Percentiles rank a stretch among this genome's conserved stretches.
These are phyloP conservation scores for Lagorchestes hirsutus DNA, from an alignment of 2,797 vertebrate genomes.

Conservation along the genomic window DNA sequence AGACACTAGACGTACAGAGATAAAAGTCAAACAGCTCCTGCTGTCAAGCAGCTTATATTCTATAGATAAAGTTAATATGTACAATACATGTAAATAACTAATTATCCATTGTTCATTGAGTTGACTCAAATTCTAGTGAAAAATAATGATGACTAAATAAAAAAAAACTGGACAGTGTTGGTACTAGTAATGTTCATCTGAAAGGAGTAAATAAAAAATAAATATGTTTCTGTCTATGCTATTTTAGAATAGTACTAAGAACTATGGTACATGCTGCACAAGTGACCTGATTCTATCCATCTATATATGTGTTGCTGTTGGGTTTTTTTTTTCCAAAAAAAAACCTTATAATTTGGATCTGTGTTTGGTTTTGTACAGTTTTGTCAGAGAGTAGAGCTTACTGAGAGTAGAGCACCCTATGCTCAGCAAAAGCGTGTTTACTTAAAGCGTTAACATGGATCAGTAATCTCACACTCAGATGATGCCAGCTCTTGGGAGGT, in stretches of 20 bases:
- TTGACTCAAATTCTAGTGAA: not conserved
- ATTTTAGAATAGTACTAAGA: not conserved
- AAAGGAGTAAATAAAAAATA: not conserved
- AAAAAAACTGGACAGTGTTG: not conserved
- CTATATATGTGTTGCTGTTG: not conserved
- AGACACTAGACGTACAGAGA: not conserved
- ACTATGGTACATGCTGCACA: not conserved
- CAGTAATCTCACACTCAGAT: slow-evolving; percentile 78
- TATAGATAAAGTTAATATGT: not conserved
- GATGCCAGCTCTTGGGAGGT: slow-evolving; percentile 83
- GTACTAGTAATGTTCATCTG: not conserved
- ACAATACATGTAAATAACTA: not conserved
- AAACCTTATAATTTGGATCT: slow-evolving; percentile 69
- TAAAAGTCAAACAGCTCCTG: not conserved
- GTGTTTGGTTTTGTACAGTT: slow-evolving; percentile 79
- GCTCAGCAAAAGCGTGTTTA: slow-evolving; percentile 81
- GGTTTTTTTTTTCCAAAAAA: too few species aligned
- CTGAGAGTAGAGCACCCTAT: slow-evolving; percentile 52
- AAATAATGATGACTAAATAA: not conserved
- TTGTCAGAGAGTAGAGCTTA: slow-evolving; percentile 81
- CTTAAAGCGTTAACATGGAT: slow-evolving; percentile 81
- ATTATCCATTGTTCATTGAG: not conserved
- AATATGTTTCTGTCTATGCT: not conserved
- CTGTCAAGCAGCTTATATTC: not conserved
- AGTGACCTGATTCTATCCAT: slow-evolving; percentile 62